Conservation (phyloP, 1,140 invertebrate genomes). For the Zeugodacus cucurbitae region DNA sequence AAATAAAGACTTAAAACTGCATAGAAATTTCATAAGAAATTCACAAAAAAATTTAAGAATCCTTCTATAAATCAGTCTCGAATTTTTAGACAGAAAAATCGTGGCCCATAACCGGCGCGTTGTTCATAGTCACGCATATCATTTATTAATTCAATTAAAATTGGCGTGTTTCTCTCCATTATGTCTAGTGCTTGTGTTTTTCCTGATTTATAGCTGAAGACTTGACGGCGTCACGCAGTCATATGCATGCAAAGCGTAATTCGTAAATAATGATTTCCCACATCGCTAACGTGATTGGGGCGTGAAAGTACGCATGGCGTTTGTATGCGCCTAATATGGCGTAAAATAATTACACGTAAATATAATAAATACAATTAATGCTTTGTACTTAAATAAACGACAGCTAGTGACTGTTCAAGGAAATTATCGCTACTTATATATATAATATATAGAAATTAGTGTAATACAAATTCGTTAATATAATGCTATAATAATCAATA, state of each 20-base stretch:
- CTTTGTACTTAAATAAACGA: neutral
- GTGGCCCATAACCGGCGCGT: neutral
- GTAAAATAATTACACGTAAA: neutral
- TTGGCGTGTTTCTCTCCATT: neutral
- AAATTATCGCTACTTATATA: too few species aligned
- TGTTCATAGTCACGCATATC: neutral
- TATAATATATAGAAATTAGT: too few species aligned
- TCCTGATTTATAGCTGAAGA: neutral
- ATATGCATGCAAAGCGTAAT: neutral
- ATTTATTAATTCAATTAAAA: neutral
- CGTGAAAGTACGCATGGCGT: neutral
- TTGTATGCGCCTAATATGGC: neutral
- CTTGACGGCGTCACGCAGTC: neutral
- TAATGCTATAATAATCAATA: too few species aligned
- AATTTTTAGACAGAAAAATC: neutral
- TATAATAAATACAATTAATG: neutral
- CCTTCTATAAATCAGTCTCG: too few species aligned
- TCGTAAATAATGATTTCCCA: neutral
- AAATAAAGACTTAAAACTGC: too few species aligned
- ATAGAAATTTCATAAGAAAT: too few species aligned
- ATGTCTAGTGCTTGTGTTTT: neutral
- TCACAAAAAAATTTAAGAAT: too few species aligned
- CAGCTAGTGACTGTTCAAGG: too few species aligned
- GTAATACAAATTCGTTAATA: too few species aligned
- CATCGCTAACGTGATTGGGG: neutral